Conservation (phyloP, 2,888 invertebrate species). For the Gymnocheta viridis region DNA sequence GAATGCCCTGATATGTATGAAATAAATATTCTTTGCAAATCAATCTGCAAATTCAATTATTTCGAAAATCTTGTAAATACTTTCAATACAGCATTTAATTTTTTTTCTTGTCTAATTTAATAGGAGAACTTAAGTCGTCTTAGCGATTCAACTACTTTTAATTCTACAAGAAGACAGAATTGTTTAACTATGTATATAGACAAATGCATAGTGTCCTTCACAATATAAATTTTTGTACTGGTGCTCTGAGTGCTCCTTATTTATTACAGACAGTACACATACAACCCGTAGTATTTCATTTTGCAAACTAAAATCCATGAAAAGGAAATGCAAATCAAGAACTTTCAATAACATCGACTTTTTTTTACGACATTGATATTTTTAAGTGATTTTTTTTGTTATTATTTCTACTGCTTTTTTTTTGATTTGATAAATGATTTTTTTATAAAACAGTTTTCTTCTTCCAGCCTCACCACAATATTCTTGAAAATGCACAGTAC, state of each 20-base stretch:
- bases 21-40: not conserved
- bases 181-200: not conserved
- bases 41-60: not conserved
- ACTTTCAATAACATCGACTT: constrained; percentile 13
- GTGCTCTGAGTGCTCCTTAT: not conserved
- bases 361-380: not conserved
- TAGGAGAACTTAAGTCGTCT: not conserved
- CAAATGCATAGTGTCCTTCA: not conserved
- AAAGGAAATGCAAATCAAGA: constrained; percentile 35
- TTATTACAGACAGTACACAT: constrained; percentile 5
- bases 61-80: constrained; percentile 1
- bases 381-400: constrained; percentile 39
- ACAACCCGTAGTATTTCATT: constrained; percentile 16
- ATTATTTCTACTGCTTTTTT: constrained; percentile 32
- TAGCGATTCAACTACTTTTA: not conserved
- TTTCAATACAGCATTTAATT: not conserved
- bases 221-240: not conserved
- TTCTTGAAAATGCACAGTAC: not conserved
- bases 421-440: not conserved
- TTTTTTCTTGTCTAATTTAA: not conserved
- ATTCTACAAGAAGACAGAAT: not conserved
- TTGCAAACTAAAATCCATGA: constrained; percentile 7
- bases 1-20: too few relatives aligned
- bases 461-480: not conserved
- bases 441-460: constrained; percentile 1